These are phyloP conservation scores for Pectinophora gossypiella DNA, from an alignment of 1,140 invertebrate genomes.

Conservation along the genomic window DNA sequence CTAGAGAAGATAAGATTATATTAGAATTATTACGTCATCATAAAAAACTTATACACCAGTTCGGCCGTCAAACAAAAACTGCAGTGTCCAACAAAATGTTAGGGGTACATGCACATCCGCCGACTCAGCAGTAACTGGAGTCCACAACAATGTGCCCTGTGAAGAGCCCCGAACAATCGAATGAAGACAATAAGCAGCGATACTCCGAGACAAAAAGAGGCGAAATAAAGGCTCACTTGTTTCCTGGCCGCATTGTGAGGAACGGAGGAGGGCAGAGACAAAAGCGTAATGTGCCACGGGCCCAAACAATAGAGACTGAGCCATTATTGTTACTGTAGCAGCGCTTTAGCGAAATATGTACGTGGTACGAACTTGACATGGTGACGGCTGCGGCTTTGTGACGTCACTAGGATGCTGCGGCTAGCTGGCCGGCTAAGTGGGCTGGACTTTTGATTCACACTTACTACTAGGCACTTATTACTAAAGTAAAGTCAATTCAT, in stretches of 20 bases:
- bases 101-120: slow-evolving; percentile 71
- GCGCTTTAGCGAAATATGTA: slow-evolving; percentile 66
- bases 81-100: slow-evolving; percentile 37
- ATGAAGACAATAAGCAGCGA: slow-evolving; percentile 75
- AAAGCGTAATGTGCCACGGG: slow-evolving; percentile 73
- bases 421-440: background rate
- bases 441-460: background rate
- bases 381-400: slow-evolving; percentile 41
- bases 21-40: too few species aligned
- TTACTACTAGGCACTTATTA: too few species aligned
- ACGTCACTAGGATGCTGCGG: background rate
- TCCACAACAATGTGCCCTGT: slow-evolving; percentile 73
- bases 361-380: slow-evolving; percentile 71
- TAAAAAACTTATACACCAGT: too few species aligned
- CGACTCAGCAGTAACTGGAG: slow-evolving; percentile 70
- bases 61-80: background rate
- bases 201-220: slow-evolving; percentile 75
- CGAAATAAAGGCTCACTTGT: slow-evolving; percentile 75
- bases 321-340: slow-evolving; percentile 74
- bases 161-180: slow-evolving; percentile 74
- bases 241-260: slow-evolving; percentile 74
- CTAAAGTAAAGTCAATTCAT: too few species aligned
- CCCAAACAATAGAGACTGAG: slow-evolving; percentile 69
- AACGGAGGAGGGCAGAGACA: slow-evolving; percentile 72
- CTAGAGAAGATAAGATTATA: too few species aligned